Evolutionary conservation across 2,888 invertebrate species (phyloP), one percentile per base, ranked within the genome.

Genomic region (Acrocera orbiculus): DNA sequence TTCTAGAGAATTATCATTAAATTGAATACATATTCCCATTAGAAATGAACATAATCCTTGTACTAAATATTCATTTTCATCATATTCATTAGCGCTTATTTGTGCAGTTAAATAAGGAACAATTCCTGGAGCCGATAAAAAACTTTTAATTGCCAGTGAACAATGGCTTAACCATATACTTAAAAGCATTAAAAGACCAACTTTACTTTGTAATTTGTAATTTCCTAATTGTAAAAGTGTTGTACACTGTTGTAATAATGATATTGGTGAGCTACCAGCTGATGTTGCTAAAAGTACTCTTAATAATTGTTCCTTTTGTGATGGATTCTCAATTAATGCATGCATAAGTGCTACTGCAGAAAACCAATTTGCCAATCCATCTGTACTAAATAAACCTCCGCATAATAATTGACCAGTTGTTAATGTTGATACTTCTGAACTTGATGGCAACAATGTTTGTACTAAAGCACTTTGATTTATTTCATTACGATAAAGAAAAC

Each of bases 341-440:
- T 98, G 90, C 53, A 86, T 78, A 16, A 99, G 61, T 0, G 90
- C 86, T 0, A 92, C 81, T 0, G 90, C 73, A 0, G 92, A 82
- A 61, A 93, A 89, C 98, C 98, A 99, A 57, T 86, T 90, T 17
- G 89, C 86, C 16, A 92, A 63, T 1, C 81, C 66, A 53, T 95
- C 93, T 0, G 70, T 63, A 32, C 85, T 86, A 57, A 93, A 92
- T 16, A 95, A 62, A 0, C 95, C 95, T 2, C 86, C 82, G 53
- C 93, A 95, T 9, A 96, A 65, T 15, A 95, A 63, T 60, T 95
- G 95, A 0, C 96, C 92, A 31, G 73, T 76, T 7, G 79, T 77
- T 11, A 80, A 57, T 4, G 68, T 66, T 1, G 73, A 66, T 6
- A 71, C 76, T 51, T 85, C 86, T 0, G 77, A 68, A 17, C 81